A percentile compares a stretch with the other conserved stretches of the same genome.
Evolutionary conservation across 2,888 invertebrate genomes (phyloP).

Genomic region (Nephrocerus scutellatus): DNA sequence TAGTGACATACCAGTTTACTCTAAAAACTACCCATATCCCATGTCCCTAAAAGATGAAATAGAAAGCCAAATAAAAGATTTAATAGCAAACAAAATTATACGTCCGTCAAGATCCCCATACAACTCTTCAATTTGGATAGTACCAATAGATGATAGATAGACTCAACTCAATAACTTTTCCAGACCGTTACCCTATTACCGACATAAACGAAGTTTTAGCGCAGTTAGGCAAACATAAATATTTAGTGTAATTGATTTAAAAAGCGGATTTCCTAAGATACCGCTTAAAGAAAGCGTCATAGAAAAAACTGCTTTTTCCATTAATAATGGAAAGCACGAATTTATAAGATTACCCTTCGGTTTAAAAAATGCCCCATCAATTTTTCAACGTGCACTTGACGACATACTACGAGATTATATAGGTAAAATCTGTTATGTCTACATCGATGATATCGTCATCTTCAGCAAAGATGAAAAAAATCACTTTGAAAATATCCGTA

Average conservation of each 20-base stretch:
- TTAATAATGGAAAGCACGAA: conserved; percentile 18
- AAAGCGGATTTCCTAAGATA: conserved; percentile 17
- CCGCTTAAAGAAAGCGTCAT: conserved; percentile 13
- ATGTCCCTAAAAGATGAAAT: conserved; percentile 32
- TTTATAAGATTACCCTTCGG: conserved; percentile 18
- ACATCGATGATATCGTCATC: conserved; percentile 17
- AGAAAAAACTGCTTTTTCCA: conserved; percentile 17
- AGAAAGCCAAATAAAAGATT: conserved; percentile 27
- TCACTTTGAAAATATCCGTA: conserved; percentile 11
- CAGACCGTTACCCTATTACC: conserved; percentile 13
- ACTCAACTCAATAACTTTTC: conserved; percentile 9
- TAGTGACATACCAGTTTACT: conserved; percentile 26
- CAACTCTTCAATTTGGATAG: conserved; percentile 19
- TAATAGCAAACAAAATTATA: conserved; percentile 29
- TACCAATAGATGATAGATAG: conserved; percentile 8
- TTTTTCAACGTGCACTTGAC: conserved; percentile 15
- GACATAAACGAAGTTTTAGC: conserved; percentile 10
- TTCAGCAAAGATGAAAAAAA: conserved; percentile 10
- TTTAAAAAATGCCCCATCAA: conserved; percentile 16
- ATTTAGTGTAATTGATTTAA: conserved; percentile 11
- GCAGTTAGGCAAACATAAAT: conserved; percentile 2
- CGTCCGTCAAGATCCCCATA: conserved; percentile 23
- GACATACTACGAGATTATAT: conserved; percentile 12
- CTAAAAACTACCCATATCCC: conserved; percentile 35
- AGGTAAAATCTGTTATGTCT: conserved; percentile 15